Percentiles rank a stretch among this genome's conserved stretches.
Conservation (phyloP, 2,113 vertebrate species). For the Sclerurus mexicanus region DNA sequence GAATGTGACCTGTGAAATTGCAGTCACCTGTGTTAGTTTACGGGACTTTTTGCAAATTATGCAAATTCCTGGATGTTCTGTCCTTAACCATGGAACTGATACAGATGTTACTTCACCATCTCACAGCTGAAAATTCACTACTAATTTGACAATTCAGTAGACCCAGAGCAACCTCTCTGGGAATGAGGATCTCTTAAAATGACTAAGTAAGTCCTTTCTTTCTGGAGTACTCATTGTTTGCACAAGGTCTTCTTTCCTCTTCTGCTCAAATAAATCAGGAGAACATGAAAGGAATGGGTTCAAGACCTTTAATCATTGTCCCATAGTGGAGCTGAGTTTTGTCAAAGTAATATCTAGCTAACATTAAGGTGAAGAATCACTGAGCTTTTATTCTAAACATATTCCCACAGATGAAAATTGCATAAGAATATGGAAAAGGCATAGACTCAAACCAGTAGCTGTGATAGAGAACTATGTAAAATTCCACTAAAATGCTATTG, state of each 20-base stretch:
- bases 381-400: not conserved
- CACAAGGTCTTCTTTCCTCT: not conserved
- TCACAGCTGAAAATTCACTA: not conserved
- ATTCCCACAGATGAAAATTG: not conserved
- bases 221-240: not conserved
- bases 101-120: not conserved
- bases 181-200: not conserved
- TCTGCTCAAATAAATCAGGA: not conserved
- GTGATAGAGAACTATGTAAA: not conserved
- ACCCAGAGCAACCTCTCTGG: not conserved
- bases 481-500: not conserved
- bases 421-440: not conserved
- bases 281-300: not conserved
- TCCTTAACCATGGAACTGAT: not conserved
- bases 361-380: not conserved
- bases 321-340: not conserved
- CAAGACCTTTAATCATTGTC: not conserved
- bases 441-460: not conserved
- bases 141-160: not conserved
- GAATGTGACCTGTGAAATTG: not conserved
- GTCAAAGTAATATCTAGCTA: not conserved
- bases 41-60: not conserved
- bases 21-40: not conserved
- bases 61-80: not conserved
- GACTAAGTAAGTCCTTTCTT: not conserved